Percentiles rank a stretch among this genome's conserved stretches.
Conservation (phyloP, 2,888 invertebrate genomes). For the Nymphalis c-album region DNA sequence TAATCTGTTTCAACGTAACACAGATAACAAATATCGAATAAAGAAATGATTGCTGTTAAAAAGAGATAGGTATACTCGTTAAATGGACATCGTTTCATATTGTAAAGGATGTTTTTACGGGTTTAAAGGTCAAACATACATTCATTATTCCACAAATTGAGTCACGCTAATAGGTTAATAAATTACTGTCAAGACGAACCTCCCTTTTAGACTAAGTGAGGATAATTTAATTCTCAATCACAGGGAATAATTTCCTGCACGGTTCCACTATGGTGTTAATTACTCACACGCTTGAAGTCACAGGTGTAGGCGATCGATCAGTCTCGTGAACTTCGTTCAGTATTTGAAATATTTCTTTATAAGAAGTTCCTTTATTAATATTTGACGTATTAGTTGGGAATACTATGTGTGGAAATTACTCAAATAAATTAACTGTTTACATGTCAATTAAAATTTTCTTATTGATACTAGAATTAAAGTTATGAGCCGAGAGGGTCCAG, state of each 20-base stretch:
- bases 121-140: not conserved
- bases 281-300: conserved; percentile 28
- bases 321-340: conserved; percentile 11
- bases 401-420: not conserved
- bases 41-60: too few species aligned
- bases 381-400: not conserved
- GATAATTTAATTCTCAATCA: conserved; percentile 37
- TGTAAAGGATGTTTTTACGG: too few species aligned
- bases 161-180: conserved; percentile 33
- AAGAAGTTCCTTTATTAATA: not conserved
- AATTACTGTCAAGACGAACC: conserved; percentile 31
- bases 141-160: conserved; percentile 35
- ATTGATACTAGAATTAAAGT: too few species aligned
- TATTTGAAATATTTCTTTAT: conserved; percentile 17
- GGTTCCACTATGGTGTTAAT: conserved; percentile 32
- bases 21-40: too few species aligned
- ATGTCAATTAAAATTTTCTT: too few species aligned
- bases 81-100: too few species aligned
- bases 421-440: too few species aligned
- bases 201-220: conserved; percentile 27
- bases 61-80: too few species aligned
- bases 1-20: too few species aligned
- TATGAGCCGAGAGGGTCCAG: too few species aligned
- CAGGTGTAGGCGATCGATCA: conserved; percentile 37
- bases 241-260: conserved; percentile 33